Conservation (phyloP, 2,113 vertebrate species). For the Dolichotis patagonum region DNA sequence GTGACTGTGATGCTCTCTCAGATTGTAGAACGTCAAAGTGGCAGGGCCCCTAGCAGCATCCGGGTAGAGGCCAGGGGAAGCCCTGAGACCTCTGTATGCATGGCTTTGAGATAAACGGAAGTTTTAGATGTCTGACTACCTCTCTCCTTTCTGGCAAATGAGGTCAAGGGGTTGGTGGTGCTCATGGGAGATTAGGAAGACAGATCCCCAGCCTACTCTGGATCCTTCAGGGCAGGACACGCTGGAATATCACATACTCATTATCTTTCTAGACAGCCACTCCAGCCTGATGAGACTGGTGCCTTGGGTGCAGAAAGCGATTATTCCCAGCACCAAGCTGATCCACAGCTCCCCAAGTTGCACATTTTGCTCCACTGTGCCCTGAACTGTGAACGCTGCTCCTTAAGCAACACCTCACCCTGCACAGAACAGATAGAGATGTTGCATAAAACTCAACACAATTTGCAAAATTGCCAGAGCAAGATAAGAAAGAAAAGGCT, state of each 20-base stretch:
- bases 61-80: neutral
- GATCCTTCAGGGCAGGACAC: neutral
- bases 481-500: neutral
- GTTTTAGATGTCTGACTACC: neutral
- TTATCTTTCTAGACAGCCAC: neutral
- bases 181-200: neutral
- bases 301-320: neutral
- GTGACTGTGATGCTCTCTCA: neutral
- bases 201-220: neutral
- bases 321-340: neutral
- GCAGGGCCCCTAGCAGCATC: neutral
- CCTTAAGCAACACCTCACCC: neutral
- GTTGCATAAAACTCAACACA: accelerated
- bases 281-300: neutral
- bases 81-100: neutral
- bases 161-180: neutral
- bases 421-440: neutral
- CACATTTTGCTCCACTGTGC: neutral
- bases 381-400: neutral
- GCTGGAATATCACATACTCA: accelerated
- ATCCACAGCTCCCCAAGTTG: accelerated
- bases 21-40: neutral
- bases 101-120: neutral
- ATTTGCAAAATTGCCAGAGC: neutral
- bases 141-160: neutral